Base-by-base conservation (phyloP, 2,113 vertebrate species). In the Phasianus colchicus region DNA sequence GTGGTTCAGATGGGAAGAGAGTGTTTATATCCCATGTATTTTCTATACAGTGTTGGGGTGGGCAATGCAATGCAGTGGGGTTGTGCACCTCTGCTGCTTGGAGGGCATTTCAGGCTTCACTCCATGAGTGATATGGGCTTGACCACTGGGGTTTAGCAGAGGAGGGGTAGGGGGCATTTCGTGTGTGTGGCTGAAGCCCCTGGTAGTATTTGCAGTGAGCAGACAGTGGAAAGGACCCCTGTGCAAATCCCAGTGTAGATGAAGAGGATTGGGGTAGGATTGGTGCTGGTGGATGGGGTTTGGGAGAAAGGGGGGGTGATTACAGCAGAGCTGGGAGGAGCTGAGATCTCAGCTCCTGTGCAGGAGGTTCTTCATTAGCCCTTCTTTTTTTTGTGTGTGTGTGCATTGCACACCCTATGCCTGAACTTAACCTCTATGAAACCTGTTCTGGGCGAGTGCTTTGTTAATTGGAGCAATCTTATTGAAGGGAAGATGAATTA, bases 401-500 rank as follows among this genome's bases (percentile, higher is more conserved):
- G 47, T 54, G 57, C 5, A 54, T 54, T 0, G 18, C 1, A 0
- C 52, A 9, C 58, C 86, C 89, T 1, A 30, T 0, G 36, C 89
- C 67, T 7, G 63, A 72, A 27, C 13, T 77, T 77, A 52, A 24
- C 83, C 83, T 60, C 63, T 38, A 55, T 0, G 3, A 57, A 76
- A 92, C 91, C 83, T 36, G 92, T 71, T 88, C 73, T 40, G 83
- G 80, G 84, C 8, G 22, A 93, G 87, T 1, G 61, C 84, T 77
- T 89, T 85, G 93, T 96, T 96, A 75, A 86, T 95, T 83, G 91
- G 79, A 95, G 81, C 88, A 50, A 91, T 92, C 91, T 95, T 88
- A 94, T 93, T 96, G 96, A 96, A 93, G 92, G 86, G 95, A 74
- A 96, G 93, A 95, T 88, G 89, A 93, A 96, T 96, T 96, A 6